A percentile compares a stretch with the other conserved stretches of the same genome.
Conservation (phyloP, 2,797 vertebrate species). For the Muscicapa striata region DNA sequence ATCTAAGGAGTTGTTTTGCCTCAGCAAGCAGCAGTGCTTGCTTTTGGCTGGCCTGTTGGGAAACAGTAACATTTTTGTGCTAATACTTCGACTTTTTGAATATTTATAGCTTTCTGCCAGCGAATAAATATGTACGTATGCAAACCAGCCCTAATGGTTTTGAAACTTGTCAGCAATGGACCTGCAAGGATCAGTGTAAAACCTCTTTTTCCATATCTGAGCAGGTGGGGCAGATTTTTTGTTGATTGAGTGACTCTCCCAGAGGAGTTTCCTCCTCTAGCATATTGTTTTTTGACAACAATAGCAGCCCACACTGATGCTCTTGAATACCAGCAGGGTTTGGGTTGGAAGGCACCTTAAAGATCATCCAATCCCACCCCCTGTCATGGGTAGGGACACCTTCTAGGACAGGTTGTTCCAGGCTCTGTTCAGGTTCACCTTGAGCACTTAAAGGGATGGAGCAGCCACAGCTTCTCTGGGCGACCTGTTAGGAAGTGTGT, state of each 20-base stretch:
- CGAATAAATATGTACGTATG: not conserved
- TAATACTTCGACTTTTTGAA: not conserved
- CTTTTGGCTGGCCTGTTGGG: not conserved
- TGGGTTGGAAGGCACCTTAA: not conserved
- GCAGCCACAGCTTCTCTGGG: not conserved
- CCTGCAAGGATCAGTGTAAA: not conserved
- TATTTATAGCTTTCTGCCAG: not conserved
- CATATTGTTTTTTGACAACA: not conserved
- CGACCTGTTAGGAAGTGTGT: not conserved
- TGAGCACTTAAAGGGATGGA: not conserved
- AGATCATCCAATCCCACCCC: not conserved
- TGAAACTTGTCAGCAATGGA: not conserved
- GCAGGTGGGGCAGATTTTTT: not conserved
- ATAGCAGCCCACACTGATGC: not conserved
- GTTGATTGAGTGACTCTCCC: not conserved
- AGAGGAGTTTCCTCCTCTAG: not conserved
- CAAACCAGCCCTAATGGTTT: not conserved
- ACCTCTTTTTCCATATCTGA: not conserved
- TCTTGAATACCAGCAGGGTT: not conserved
- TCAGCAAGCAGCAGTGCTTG: not conserved
- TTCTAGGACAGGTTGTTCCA: not conserved
- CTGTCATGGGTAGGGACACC: not conserved
- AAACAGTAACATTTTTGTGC: not conserved
- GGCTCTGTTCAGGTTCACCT: not conserved
- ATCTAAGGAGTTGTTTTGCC: not conserved